phyloP scores from a whole-genome alignment of 2,888 invertebrate species.

The Drosophila aldrichi region DNA sequence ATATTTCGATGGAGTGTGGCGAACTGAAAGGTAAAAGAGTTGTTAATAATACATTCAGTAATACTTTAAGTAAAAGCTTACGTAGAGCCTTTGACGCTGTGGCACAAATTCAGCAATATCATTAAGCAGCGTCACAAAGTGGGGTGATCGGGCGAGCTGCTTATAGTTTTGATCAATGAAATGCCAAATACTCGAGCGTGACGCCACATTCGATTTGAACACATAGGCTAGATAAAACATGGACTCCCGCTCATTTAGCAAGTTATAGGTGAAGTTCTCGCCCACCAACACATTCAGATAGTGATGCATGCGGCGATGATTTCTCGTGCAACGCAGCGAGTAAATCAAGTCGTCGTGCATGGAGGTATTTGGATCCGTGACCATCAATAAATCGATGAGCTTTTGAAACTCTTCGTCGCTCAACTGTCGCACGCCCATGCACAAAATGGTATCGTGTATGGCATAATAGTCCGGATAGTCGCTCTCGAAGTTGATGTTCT shows the following conservation, averaged over 20 bases:
- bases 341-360: conserved; percentile 80
- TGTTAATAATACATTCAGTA: background rate
- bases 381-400: conserved; percentile 60
- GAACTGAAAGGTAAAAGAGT: conserved; percentile 59
- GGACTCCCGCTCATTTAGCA: conserved; percentile 70
- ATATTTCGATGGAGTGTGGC: conserved; percentile 61
- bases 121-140: conserved; percentile 74
- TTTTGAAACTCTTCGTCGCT: conserved; percentile 71
- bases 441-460: conserved; percentile 69
- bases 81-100: conserved; percentile 52
- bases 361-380: conserved; percentile 47
- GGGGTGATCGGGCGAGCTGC: conserved; percentile 58
- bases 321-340: conserved; percentile 77
- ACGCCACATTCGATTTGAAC: conserved; percentile 71
- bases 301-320: conserved; percentile 65
- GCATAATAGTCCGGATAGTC: conserved; percentile 59
- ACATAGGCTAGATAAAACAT: conserved; percentile 76
- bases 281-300: conserved; percentile 75
- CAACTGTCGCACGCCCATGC: conserved; percentile 74
- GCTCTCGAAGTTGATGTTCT: conserved; percentile 49
- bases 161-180: conserved; percentile 79
- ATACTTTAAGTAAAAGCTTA: conserved; percentile 33
- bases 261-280: conserved; percentile 70
- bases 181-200: conserved; percentile 73
- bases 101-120: conserved; percentile 75